Conservation (phyloP, 1,140 invertebrate species). For the Cydia strobilella region DNA sequence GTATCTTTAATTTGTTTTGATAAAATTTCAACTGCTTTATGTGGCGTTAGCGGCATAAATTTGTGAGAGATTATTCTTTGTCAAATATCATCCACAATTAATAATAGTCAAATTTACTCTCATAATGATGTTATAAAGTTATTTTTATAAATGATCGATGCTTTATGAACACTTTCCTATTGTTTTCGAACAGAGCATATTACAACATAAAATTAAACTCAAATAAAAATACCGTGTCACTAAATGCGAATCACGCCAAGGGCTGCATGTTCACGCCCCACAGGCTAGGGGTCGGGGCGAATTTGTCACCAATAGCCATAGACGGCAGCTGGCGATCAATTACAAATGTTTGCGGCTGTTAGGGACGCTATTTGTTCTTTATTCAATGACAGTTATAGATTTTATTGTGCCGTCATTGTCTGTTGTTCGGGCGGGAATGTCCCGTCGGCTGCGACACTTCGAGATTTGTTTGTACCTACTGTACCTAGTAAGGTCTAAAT, state of each 20-base stretch:
- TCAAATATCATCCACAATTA: too few relatives aligned
- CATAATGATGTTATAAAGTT: too few relatives aligned
- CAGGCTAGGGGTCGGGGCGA: conserved; percentile 48
- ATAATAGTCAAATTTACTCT: too few relatives aligned
- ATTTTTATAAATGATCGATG: too few relatives aligned
- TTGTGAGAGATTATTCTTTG: too few relatives aligned
- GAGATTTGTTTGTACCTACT: conserved; percentile 27
- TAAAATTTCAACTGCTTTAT: not conserved
- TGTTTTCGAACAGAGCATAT: not conserved
- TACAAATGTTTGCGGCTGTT: conserved; percentile 73
- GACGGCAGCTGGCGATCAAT: conserved; percentile 70
- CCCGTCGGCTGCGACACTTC: not conserved
- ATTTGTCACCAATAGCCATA: conserved; percentile 70
- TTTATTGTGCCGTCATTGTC: conserved; percentile 46
- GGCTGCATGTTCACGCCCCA: conserved; percentile 26
- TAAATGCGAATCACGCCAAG: conserved; percentile 1
- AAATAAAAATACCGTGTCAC: conserved; percentile 16
- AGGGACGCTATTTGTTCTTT: conserved; percentile 71
- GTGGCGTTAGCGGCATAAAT: too few relatives aligned
- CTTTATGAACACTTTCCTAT: not conserved
- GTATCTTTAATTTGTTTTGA: not conserved
- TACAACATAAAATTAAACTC: not conserved
- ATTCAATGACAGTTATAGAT: conserved; percentile 71
- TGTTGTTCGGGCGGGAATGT: not conserved
- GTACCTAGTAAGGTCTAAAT: too few relatives aligned